A percentile compares a stretch with the other conserved stretches of the same genome.
phyloP scores from a whole-genome alignment of 2,888 invertebrate species.

The Heliconius ismenius region DNA sequence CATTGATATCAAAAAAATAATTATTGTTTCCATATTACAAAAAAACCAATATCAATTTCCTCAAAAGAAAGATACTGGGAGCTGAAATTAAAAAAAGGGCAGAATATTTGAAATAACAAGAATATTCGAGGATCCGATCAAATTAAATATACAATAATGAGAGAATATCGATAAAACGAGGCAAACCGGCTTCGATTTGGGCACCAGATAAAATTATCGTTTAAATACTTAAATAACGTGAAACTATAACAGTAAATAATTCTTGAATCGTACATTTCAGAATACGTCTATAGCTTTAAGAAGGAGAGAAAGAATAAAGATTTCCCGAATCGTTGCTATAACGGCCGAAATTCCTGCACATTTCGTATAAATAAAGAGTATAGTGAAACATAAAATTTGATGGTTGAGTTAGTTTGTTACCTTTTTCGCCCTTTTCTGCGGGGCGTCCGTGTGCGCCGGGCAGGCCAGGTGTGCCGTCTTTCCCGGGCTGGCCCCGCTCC shows the following conservation, averaged over 20 bases:
- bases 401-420: conserved; percentile 78
- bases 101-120: conserved; percentile 19
- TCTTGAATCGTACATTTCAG: conserved; percentile 55
- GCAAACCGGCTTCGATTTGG: background rate
- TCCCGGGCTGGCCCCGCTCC: conserved; percentile 84
- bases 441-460: conserved; percentile 81
- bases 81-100: conserved; percentile 22
- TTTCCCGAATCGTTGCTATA: conserved; percentile 76
- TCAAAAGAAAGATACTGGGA: conserved; percentile 21
- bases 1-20: conserved; percentile 11
- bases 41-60: conserved; percentile 15
- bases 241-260: conserved; percentile 70
- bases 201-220: background rate
- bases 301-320: conserved; percentile 65
- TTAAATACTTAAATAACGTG: conserved; percentile 47
- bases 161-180: background rate
- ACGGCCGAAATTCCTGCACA: conserved; percentile 74
- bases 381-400: conserved; percentile 80
- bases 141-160: conserved; percentile 24
- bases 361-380: conserved; percentile 76
- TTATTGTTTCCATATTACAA: conserved; percentile 11
- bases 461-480: conserved; percentile 85
- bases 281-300: conserved; percentile 58
- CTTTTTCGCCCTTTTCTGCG: conserved; percentile 89
- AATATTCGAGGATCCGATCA: conserved; percentile 9